Percentiles rank a stretch among this genome's conserved stretches.
Conservation (phyloP, 1,140 invertebrate species). For the Papilio polytes region DNA sequence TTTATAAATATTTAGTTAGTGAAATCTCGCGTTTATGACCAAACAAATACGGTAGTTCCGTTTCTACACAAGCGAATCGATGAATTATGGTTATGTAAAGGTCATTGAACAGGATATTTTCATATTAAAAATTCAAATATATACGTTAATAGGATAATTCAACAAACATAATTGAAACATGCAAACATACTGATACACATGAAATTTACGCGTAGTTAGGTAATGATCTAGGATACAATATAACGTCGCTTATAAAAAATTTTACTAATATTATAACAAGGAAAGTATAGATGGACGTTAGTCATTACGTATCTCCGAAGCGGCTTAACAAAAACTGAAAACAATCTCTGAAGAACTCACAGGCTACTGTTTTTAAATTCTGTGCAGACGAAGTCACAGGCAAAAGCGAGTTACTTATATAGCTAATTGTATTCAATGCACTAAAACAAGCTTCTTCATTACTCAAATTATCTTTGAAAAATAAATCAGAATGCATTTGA, state of each 20-base stretch:
- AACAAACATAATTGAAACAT: background rate
- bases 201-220: background rate
- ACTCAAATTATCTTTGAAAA: background rate
- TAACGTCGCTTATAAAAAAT: too few relatives aligned
- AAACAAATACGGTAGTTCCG: constrained; percentile 4
- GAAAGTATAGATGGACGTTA: too few relatives aligned
- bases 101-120: background rate
- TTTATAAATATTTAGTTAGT: background rate
- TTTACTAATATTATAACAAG: too few relatives aligned
- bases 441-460: background rate
- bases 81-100: background rate
- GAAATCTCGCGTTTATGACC: background rate
- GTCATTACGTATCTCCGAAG: too few relatives aligned
- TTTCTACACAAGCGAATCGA: background rate
- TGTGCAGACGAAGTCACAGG: too few relatives aligned
- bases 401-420: too few relatives aligned
- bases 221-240: background rate
- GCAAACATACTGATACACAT: background rate
- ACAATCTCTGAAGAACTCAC: too few relatives aligned
- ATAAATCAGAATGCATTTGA: background rate
- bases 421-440: too few relatives aligned
- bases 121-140: background rate
- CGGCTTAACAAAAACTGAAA: too few relatives aligned
- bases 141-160: background rate
- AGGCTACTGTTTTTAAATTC: too few relatives aligned